Conservation (phyloP, 2,888 invertebrate species). For the Drosophila atripex region DNA sequence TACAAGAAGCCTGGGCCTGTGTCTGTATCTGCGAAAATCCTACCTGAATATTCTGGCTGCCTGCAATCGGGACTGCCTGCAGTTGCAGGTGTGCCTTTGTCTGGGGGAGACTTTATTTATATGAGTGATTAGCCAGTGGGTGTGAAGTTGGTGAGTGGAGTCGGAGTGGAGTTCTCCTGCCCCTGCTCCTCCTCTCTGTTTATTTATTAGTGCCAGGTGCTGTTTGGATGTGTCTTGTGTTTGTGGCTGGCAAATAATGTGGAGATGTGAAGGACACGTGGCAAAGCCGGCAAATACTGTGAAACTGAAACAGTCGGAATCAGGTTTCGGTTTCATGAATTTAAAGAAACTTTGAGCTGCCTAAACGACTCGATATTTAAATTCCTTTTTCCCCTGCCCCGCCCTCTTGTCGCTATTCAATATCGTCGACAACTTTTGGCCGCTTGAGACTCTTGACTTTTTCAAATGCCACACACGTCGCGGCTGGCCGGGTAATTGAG, state of each 20-base stretch:
- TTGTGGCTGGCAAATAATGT: conserved; percentile 70
- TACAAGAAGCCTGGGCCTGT: conserved; percentile 23
- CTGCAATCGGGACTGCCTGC: conserved; percentile 24
- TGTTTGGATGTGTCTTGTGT: conserved; percentile 51
- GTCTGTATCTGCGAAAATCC: conserved; percentile 20
- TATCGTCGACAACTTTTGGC: conserved; percentile 53
- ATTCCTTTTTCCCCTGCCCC: conserved; percentile 3
- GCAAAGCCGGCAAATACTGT: conserved; percentile 15
- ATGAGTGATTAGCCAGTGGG: conserved; percentile 73
- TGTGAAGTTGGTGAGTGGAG: conserved; percentile 3
- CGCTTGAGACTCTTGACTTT: conserved; percentile 68
- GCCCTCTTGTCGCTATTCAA: conserved; percentile 47
- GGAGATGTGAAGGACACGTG: conserved; percentile 48
- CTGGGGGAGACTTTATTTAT: conserved; percentile 65
- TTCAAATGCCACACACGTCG: conserved; percentile 72
- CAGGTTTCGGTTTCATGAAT: neutral
- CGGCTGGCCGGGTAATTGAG: conserved; percentile 72
- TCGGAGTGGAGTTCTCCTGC: conserved; percentile 19
- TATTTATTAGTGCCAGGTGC: conserved; percentile 74
- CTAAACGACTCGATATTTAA: conserved; percentile 29
- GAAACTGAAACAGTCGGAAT: neutral
- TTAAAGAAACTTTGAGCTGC: neutral
- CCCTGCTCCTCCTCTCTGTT: conserved; percentile 49
- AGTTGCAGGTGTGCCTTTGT: conserved; percentile 59
- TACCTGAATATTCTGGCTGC: conserved; percentile 7